A percentile compares a stretch with the other conserved stretches of the same genome.
These are phyloP conservation scores for Tubulanus polymorphus DNA, from an alignment of 2,888 invertebrate genomes.

Conservation along the genomic window DNA sequence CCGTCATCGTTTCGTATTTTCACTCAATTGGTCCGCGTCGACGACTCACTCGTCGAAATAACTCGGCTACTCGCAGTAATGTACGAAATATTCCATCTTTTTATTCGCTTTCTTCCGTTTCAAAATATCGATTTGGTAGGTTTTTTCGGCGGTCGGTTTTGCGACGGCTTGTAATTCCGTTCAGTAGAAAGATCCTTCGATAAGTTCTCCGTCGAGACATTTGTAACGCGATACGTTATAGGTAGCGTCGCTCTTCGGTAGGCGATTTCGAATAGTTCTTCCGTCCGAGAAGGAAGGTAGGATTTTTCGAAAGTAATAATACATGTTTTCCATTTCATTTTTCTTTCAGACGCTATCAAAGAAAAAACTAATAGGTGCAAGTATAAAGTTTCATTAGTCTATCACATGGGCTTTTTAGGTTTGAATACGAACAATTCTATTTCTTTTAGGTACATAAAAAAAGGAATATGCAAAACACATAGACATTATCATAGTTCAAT, in stretches of 20 bases:
- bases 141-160: neutral
- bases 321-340: too few species aligned
- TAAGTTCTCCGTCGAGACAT: neutral
- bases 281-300: neutral
- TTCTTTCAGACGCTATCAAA: too few species aligned
- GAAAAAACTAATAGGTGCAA: too few species aligned
- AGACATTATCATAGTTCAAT: too few species aligned
- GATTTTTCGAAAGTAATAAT: neutral
- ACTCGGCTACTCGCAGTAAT: neutral
- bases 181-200: neutral
- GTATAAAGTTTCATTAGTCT: too few species aligned
- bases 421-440: too few species aligned
- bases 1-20: neutral
- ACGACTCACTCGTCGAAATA: neutral
- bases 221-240: neutral
- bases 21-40: neutral
- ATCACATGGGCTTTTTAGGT: too few species aligned
- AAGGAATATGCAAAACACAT: too few species aligned
- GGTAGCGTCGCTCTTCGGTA: neutral
- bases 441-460: too few species aligned
- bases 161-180: neutral
- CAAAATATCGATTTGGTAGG: neutral
- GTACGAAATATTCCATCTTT: neutral
- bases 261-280: neutral
- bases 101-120: neutral